phyloP scores from a whole-genome alignment of 1,140 invertebrate genomes.

The Cherax quadricarinatus region DNA sequence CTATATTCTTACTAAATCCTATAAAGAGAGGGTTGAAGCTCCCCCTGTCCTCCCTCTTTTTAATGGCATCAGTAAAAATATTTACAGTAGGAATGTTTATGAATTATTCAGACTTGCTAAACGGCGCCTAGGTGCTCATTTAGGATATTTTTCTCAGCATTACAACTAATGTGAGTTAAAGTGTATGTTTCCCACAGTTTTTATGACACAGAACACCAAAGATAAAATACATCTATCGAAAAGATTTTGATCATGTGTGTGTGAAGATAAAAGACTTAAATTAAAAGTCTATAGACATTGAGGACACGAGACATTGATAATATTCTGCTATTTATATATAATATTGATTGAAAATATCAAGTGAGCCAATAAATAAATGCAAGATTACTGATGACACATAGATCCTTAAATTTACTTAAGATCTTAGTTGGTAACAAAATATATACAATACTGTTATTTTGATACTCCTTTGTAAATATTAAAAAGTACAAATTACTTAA shows the following conservation, averaged over 20 bases:
- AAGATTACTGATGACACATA: neutral
- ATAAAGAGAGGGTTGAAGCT: neutral
- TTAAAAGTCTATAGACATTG: neutral
- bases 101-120: neutral
- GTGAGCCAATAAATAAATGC: neutral
- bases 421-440: neutral
- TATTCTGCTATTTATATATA: neutral
- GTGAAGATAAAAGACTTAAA: neutral
- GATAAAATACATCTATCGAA: neutral
- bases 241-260: neutral
- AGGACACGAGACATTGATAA: neutral
- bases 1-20: neutral
- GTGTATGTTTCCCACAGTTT: neutral
- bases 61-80: neutral
- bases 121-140: neutral
- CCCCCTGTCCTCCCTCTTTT: neutral
- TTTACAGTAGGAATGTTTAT: neutral
- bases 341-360: neutral
- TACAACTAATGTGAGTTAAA: neutral
- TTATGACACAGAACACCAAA: neutral
- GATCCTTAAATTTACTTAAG: neutral
- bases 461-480: no score
- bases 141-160: neutral
- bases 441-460: neutral
- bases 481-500: no score